Conservation (phyloP, 2,113 vertebrate genomes). For the Phoxinus phoxinus region DNA sequence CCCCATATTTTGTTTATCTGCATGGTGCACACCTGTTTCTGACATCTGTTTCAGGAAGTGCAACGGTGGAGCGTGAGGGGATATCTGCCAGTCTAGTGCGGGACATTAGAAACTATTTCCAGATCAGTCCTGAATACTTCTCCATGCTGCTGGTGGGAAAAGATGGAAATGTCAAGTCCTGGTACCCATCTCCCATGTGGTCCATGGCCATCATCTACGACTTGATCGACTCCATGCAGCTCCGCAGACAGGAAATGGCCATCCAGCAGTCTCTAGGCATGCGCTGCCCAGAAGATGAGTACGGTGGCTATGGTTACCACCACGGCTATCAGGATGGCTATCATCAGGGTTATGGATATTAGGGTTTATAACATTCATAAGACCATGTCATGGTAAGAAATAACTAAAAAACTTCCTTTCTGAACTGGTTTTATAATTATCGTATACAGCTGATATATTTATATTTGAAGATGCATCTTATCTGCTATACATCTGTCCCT, state of each 20-base stretch:
- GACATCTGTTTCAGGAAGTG: slow-evolving; percentile 79
- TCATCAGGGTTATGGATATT: slow-evolving; percentile 87
- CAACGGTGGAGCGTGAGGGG: slow-evolving; percentile 92
- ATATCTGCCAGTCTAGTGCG: slow-evolving; percentile 87
- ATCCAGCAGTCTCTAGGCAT: slow-evolving; percentile 97
- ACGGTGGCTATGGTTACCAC: slow-evolving; percentile 94
- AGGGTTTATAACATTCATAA: slow-evolving; percentile 44
- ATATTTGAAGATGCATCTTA: slow-evolving; percentile 29
- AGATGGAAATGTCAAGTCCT: slow-evolving; percentile 97
- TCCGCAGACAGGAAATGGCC: slow-evolving; percentile 97
- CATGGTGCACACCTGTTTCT: neutral
- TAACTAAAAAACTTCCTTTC: slow-evolving; percentile 9
- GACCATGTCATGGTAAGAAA: slow-evolving; percentile 42
- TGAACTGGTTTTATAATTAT: slow-evolving; percentile 28
- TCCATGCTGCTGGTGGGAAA: slow-evolving; percentile 99
- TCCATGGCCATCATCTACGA: slow-evolving; percentile 98
- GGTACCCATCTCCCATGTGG: slow-evolving; percentile 99
- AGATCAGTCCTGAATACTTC: slow-evolving; percentile 97
- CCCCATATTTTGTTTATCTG: neutral
- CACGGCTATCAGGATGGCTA: slow-evolving; percentile 94
- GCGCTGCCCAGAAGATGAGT: slow-evolving; percentile 96
- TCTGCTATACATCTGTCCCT: slow-evolving; percentile 21
- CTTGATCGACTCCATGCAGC: slow-evolving; percentile 98
- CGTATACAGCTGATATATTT: slow-evolving; percentile 23
- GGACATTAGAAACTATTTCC: slow-evolving; percentile 98